phyloP scores from a whole-genome alignment of 64 coral and sea anemone species.

The Dendrophyllia cribrosa region DNA sequence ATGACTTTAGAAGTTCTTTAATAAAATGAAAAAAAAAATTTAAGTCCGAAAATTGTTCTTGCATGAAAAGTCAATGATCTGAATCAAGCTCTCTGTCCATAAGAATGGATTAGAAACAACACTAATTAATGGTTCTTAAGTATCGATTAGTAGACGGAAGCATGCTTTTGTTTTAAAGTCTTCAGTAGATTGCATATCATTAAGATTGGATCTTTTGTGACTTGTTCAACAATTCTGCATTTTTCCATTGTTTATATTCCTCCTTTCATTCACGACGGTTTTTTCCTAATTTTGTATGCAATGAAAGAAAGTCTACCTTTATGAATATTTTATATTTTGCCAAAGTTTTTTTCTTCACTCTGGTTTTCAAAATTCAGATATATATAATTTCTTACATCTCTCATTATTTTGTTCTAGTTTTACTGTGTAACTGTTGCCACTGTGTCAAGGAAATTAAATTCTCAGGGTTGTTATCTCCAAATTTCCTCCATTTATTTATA shows the following conservation, averaged over 20 bases:
- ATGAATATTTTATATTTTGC: slow-evolving; percentile 40
- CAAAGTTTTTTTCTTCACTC: not conserved
- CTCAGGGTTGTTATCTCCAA: too few relatives aligned
- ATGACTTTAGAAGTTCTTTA: not conserved
- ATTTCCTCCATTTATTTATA: too few relatives aligned
- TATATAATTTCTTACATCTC: not conserved
- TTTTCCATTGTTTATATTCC: not conserved
- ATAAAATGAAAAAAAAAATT: not conserved
- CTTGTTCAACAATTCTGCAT: not conserved
- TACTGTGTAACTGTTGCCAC: too few relatives aligned
- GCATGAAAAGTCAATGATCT: not conserved
- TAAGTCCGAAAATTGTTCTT: not conserved
- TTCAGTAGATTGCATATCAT: not conserved
- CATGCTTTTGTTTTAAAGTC: not conserved
- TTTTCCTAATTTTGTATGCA: slow-evolving; percentile 33
- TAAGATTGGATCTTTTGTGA: not conserved
- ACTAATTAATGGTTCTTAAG: slow-evolving; percentile 39
- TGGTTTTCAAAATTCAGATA: not conserved
- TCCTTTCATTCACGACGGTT: not conserved
- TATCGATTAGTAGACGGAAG: not conserved
- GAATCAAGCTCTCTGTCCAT: not conserved
- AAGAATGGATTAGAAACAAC: not conserved
- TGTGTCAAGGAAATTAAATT: too few relatives aligned
- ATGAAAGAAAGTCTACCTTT: not conserved
- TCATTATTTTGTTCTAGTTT: not conserved